Conservation (phyloP, 2,888 invertebrate species). For the Callyntrura guangdongensis region DNA sequence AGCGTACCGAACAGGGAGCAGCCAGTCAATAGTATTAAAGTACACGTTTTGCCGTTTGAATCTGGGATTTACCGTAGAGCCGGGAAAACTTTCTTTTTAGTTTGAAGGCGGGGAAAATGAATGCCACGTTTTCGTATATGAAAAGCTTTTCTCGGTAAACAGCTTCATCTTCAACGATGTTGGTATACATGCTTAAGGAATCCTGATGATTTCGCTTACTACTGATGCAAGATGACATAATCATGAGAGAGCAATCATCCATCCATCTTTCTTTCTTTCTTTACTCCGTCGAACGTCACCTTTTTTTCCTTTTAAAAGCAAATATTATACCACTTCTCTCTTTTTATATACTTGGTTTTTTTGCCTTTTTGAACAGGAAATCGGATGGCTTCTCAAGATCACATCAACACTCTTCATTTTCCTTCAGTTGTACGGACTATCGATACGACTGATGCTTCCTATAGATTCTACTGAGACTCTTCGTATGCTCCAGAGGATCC, state of each 20-base stretch:
- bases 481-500: constrained; percentile 72
- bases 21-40: no score
- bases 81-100: no score
- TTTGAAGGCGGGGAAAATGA: no score
- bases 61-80: no score
- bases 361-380: constrained; percentile 66
- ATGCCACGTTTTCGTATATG: no score
- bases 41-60: no score
- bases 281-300: background rate
- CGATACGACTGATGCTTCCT: constrained; percentile 65
- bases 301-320: constrained; percentile 1
- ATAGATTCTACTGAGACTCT: constrained; percentile 64
- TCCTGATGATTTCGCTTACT: background rate
- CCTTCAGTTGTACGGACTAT: constrained; percentile 64
- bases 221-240: background rate
- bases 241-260: background rate
- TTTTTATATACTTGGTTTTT: background rate
- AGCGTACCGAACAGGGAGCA: no score
- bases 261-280: background rate
- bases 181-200: background rate
- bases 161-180: background rate
- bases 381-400: constrained; percentile 75
- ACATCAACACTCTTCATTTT: constrained; percentile 67
- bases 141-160: no score
- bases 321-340: background rate